These are phyloP conservation scores for Tetheella fluctuosa DNA, from an alignment of 2,888 invertebrate species.

Conservation along the genomic window DNA sequence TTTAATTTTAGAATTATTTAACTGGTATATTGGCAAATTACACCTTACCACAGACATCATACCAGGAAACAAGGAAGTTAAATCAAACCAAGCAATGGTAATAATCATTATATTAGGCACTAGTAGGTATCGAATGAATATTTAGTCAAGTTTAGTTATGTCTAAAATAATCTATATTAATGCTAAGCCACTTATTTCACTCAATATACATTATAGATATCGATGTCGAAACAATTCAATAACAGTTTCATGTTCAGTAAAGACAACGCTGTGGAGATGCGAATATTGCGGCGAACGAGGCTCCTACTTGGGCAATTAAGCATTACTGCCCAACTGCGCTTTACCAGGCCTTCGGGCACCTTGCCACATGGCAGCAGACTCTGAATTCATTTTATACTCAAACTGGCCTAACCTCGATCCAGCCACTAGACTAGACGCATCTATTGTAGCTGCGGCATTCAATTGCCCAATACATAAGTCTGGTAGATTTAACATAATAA, in stretches of 20 bases:
- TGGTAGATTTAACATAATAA: neutral
- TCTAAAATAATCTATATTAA: no score
- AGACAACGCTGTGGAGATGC: slow-evolving; percentile 49
- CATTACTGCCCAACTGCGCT: slow-evolving; percentile 55
- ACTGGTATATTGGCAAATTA: no score
- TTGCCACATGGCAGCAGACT: slow-evolving; percentile 68
- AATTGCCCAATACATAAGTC: neutral
- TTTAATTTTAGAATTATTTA: no score
- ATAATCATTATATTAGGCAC: no score
- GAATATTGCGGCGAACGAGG: slow-evolving; percentile 59
- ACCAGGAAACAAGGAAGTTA: no score
- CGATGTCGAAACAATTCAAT: slow-evolving; percentile 13
- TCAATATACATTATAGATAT: no score
- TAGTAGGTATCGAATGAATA: no score
- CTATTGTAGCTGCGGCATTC: neutral
- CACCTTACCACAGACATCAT: no score
- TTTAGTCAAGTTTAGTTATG: no score
- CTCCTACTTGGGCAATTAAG: slow-evolving; percentile 64
- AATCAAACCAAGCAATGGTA: no score
- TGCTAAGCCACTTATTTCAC: no score
- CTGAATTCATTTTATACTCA: slow-evolving; percentile 52
- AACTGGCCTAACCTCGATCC: slow-evolving; percentile 42
- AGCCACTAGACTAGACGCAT: neutral
- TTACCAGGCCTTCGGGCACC: slow-evolving; percentile 54
- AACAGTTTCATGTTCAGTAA: slow-evolving; percentile 47